Evolutionary conservation across 2,888 invertebrate genomes (phyloP).

Genomic region (Ommatoiulus sabulosus): DNA sequence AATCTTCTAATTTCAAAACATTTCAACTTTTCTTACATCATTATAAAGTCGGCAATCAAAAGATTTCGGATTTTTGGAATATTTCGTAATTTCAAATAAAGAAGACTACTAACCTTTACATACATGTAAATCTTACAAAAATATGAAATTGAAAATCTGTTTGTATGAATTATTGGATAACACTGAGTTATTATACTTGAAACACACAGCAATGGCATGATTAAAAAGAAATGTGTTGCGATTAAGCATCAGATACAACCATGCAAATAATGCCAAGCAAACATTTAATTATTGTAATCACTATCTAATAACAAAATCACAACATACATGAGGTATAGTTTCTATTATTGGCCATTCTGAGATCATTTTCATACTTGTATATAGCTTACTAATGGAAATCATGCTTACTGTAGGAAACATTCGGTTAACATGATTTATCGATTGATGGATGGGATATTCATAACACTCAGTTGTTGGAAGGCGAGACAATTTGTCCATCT

Average conservation of each 20-base stretch:
- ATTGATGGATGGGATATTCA: conserved; percentile 37
- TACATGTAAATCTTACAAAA: too few species aligned
- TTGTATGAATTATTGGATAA: not conserved
- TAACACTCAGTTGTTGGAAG: not conserved
- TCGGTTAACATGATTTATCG: conserved; percentile 1
- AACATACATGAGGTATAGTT: not conserved
- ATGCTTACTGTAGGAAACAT: conserved; percentile 45
- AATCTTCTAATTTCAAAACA: too few species aligned
- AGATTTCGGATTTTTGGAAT: too few species aligned
- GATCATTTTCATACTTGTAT: not conserved
- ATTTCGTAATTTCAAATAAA: too few species aligned
- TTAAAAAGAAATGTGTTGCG: not conserved
- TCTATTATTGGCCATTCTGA: not conserved
- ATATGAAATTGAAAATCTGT: not conserved
- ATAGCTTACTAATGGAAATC: not conserved
- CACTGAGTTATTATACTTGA: not conserved
- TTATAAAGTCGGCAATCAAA: too few species aligned
- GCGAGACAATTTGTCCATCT: not conserved
- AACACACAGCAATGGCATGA: not conserved
- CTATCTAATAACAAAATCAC: not conserved
- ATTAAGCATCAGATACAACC: not conserved
- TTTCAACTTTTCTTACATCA: too few species aligned
- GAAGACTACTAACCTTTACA: too few species aligned
- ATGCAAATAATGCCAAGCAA: not conserved
- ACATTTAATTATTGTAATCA: not conserved